Base-by-base conservation (phyloP, 2,888 invertebrate genomes). In the Pteria penguin region DNA sequence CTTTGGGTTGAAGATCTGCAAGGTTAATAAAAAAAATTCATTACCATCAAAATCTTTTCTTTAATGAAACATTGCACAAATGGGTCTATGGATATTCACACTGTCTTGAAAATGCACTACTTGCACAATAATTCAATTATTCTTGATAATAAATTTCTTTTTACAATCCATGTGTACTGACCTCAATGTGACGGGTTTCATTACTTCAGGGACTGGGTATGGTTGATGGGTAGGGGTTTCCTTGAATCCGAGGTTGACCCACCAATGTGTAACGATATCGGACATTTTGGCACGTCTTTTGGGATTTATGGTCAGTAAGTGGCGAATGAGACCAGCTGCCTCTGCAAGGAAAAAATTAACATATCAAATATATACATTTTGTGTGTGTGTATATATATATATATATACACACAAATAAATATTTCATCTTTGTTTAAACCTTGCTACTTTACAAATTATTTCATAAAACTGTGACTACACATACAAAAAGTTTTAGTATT, bases 201-300 rank as follows among this genome's bases (percentile, higher is more conserved):
- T 75, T 60, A 83, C 78, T 65, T 82, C 82, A 4, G 86, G 82
- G 14, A 79, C 79, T 1, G 84, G 76, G 74, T 88, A 88, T 2
- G 84, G 84, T 45, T 80, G 79, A 26, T 83, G 83, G 60, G 84
- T 85, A 2, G 90, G 90, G 65, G 86, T 86, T 57, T 80, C 75
- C 22, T 81, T 82, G 79, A 87, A 87, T 36, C 89, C 89, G 26
- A 90, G 81, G 80, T 99, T 98, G 78, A 99, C 96, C 99, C 99
- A 99, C 96, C 97, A 96, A 93, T 99, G 97, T 60, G 95, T 95
- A 91, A 98, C 98, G 81, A 99, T 98, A 91, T 97, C 97, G 79
- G 96, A 96, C 82, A 99, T 97, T 87, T 96, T 96, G 8, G 98
- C 97, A 82, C 99, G 94, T 89, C 96, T 95, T 63, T 95, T 94